phyloP scores from a whole-genome alignment of 2,888 invertebrate genomes.

The Lordiphosa fenestrarum region DNA sequence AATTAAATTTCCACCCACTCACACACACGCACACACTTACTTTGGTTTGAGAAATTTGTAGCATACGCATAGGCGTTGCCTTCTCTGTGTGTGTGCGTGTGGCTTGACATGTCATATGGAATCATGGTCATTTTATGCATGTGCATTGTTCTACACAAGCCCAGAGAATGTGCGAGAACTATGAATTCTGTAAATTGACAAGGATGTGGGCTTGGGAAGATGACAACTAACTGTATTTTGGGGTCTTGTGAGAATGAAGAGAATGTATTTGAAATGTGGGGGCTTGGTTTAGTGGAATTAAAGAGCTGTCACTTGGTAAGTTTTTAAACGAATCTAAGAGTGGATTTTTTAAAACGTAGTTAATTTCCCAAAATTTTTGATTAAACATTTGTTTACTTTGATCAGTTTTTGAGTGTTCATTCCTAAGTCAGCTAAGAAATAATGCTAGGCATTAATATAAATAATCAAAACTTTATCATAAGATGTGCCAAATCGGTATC shows the following conservation, averaged over 20 bases:
- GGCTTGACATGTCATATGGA: conserved; percentile 30
- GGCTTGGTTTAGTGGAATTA: not conserved
- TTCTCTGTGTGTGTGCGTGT: conserved; percentile 23
- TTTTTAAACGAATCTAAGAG: no score
- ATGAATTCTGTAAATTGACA: conserved; percentile 47
- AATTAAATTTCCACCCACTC: conserved; percentile 40
- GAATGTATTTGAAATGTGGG: conserved; percentile 6
- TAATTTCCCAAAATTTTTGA: no score
- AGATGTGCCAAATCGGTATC: no score
- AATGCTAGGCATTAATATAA: no score
- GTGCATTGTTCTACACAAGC: conserved; percentile 42
- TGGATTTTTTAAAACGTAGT: no score
- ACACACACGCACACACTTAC: not conserved
- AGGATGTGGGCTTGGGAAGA: conserved; percentile 31
- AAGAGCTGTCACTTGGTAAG: no score
- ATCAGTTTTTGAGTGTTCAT: no score
- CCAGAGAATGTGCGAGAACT: conserved; percentile 30
- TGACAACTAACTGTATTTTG: no score
- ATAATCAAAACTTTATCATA: no score
- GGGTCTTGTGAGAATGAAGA: not conserved
- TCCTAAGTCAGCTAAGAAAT: no score
- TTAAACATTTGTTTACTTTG: no score
- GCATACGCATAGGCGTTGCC: conserved; percentile 46
- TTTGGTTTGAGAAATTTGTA: conserved; percentile 32
- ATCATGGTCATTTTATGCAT: conserved; percentile 59